These are phyloP conservation scores for Bucorvus abyssinicus DNA, from an alignment of 2,797 vertebrate genomes.

Conservation along the genomic window DNA sequence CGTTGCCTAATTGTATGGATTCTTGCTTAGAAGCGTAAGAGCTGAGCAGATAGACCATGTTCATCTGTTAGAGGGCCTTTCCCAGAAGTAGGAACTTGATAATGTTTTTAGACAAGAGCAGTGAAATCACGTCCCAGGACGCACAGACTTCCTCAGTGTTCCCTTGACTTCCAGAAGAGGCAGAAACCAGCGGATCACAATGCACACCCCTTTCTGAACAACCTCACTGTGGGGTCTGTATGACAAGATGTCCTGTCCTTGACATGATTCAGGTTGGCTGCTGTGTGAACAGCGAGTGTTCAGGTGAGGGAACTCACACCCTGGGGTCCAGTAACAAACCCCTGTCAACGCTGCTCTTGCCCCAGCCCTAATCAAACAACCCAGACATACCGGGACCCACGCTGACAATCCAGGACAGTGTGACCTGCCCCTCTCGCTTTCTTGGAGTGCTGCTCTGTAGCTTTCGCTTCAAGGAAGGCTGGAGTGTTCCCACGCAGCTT, in stretches of 20 bases:
- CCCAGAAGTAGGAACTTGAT: not conserved
- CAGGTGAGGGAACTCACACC: not conserved
- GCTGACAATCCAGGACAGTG: not conserved
- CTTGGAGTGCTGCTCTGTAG: slow-evolving; percentile 35
- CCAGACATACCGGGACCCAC: not conserved
- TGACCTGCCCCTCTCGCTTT: not conserved
- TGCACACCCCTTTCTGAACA: not conserved
- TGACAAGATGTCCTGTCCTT: not conserved
- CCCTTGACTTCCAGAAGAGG: not conserved
- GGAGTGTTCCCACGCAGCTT: slow-evolving; percentile 57
- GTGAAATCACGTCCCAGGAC: not conserved
- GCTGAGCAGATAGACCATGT: not conserved
- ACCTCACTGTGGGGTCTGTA: not conserved
- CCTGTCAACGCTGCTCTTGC: not conserved
- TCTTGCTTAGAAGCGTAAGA: not conserved
- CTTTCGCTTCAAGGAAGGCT: slow-evolving; percentile 39
- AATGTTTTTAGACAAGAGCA: not conserved
- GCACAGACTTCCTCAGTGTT: not conserved
- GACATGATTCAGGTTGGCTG: not conserved
- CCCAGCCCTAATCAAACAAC: not conserved
- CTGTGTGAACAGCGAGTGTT: not conserved
- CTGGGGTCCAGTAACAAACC: too few species aligned
- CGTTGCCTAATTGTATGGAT: too few species aligned
- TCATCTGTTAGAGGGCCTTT: not conserved
- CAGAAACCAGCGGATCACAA: not conserved